Conservation (phyloP, 92 coral and sea anemone species). For the Phenganax subtilis region DNA sequence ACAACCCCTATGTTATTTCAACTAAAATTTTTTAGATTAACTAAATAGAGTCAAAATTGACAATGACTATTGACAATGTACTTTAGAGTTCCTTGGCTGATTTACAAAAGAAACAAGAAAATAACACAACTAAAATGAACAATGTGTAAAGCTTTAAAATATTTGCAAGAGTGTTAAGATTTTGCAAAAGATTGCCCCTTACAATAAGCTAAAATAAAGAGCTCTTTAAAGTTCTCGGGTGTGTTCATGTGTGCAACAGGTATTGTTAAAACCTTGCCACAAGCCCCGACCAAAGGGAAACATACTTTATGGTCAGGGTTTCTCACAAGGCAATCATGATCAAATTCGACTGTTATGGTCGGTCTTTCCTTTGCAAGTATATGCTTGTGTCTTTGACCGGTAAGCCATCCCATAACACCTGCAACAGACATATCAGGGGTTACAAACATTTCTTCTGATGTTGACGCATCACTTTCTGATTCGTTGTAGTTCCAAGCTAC, state of each 20-base stretch:
- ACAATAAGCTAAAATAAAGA: conserved; percentile 40
- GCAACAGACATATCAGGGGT: conserved; percentile 42
- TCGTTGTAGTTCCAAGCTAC: conserved; percentile 32
- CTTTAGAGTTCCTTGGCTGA: no score
- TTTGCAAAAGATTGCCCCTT: conserved; percentile 48
- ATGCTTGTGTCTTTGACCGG: conserved; percentile 39
- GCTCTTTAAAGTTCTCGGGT: conserved; percentile 19
- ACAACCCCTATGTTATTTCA: no score
- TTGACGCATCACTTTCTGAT: neutral
- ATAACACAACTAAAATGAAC: no score
- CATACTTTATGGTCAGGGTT: conserved; percentile 40
- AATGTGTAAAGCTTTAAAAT: neutral
- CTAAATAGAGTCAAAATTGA: no score
- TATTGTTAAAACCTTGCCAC: conserved; percentile 40
- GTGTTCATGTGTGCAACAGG: conserved; percentile 47
- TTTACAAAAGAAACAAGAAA: no score
- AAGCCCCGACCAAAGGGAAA: conserved; percentile 43
- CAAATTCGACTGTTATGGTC: conserved; percentile 31
- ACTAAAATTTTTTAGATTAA: no score
- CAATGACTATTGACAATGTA: no score
- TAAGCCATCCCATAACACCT: conserved; percentile 47
- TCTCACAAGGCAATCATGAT: conserved; percentile 29
- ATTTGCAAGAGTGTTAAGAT: neutral
- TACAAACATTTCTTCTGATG: conserved; percentile 37
- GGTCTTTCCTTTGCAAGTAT: conserved; percentile 26